Conservation (phyloP, 1,140 invertebrate species). For the Drosophila pectinifera region DNA sequence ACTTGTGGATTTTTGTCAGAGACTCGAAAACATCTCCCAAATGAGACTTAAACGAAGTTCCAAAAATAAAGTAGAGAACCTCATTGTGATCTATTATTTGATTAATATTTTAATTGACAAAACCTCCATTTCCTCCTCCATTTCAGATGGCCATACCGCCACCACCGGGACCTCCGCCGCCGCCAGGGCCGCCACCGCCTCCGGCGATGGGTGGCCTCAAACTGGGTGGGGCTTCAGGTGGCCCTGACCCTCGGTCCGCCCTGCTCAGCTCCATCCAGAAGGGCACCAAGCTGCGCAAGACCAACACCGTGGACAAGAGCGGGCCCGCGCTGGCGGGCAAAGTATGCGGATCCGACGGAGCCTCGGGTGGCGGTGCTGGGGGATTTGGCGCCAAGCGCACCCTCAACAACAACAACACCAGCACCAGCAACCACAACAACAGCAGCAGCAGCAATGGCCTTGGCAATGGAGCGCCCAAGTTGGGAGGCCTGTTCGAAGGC, state of each 20-base stretch:
- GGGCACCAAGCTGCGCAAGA: conserved; percentile 93
- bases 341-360: conserved; percentile 49
- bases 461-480: conserved; percentile 86
- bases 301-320: conserved; percentile 95
- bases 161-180: conserved; percentile 87
- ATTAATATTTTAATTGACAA: neutral
- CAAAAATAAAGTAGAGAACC: conserved; percentile 49
- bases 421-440: conserved; percentile 65
- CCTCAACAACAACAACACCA: conserved; percentile 67
- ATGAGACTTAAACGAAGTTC: conserved; percentile 58
- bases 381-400: conserved; percentile 68
- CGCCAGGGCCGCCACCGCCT: conserved; percentile 88
- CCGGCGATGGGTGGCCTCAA: conserved; percentile 85
- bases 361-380: conserved; percentile 43
- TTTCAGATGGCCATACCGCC: conserved; percentile 86
- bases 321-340: conserved; percentile 90
- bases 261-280: conserved; percentile 93
- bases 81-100: no score
- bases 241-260: conserved; percentile 87
- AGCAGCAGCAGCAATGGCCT: conserved; percentile 75
- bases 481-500: conserved; percentile 93
- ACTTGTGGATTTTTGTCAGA: conserved; percentile 6
- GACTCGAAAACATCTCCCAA: neutral
- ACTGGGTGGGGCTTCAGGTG: conserved; percentile 79
- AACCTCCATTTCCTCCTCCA: neutral